phyloP scores from a whole-genome alignment of 2,797 vertebrate genomes.

The Gephyroberyx darwinii region DNA sequence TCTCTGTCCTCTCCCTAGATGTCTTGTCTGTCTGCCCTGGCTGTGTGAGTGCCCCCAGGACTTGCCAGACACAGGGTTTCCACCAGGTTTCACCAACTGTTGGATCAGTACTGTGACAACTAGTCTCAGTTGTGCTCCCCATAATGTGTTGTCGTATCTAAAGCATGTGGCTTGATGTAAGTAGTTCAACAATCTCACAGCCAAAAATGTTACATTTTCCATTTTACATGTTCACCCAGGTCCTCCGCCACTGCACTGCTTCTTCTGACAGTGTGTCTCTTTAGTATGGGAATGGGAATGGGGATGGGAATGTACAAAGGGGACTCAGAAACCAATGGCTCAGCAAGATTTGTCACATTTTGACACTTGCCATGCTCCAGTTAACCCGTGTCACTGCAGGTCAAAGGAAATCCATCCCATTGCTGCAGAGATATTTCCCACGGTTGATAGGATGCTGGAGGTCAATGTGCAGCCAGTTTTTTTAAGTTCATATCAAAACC shows the following conservation, averaged over 20 bases:
- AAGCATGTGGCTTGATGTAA: neutral
- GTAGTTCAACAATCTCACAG: neutral
- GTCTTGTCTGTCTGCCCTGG: constrained; percentile 29
- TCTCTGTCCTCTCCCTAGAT: constrained; percentile 33
- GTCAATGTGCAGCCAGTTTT: constrained; percentile 30
- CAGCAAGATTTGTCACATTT: constrained; percentile 73
- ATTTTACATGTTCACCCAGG: constrained; percentile 1
- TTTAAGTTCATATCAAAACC: constrained; percentile 16
- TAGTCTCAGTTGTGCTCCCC: neutral
- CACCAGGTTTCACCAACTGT: constrained; percentile 40
- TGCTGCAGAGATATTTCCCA: constrained; percentile 47
- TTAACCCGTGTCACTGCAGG: constrained; percentile 67
- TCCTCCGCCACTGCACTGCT: constrained; percentile 26
- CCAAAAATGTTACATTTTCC: neutral
- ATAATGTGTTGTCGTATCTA: neutral
- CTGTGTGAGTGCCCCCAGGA: constrained; percentile 14
- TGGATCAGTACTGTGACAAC: constrained; percentile 36
- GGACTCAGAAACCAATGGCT: constrained; percentile 59
- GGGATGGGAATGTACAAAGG: constrained; percentile 62
- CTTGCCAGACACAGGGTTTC: constrained; percentile 25
- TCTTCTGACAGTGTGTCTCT: constrained; percentile 60
- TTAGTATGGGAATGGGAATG: constrained; percentile 61
- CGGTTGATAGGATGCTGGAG: constrained; percentile 37
- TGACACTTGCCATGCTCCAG: constrained; percentile 73
- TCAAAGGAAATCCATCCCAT: constrained; percentile 61